Conservation (phyloP, 1,140 invertebrate genomes). For the Drosophila ercepeae region DNA sequence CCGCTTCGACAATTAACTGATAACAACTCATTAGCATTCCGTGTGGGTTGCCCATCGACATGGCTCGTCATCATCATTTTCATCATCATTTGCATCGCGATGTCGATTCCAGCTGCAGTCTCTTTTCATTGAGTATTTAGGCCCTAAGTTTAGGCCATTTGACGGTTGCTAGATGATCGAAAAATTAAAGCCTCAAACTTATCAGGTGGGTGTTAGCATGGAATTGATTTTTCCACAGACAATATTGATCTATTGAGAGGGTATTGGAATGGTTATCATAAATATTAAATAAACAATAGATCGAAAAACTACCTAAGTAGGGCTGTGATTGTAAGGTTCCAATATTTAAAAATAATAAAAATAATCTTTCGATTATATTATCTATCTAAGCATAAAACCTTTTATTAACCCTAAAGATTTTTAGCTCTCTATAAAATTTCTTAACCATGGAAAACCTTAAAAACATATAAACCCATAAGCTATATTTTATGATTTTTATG, state of each 20-base stretch:
- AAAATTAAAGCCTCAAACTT: conserved; percentile 25
- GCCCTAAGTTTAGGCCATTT: conserved; percentile 47
- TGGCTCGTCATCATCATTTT: conserved; percentile 13
- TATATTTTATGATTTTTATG: background rate
- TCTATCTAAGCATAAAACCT: background rate
- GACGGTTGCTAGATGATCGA: conserved; percentile 62
- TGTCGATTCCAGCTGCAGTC: conserved; percentile 8
- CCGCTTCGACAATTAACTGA: conserved; percentile 62
- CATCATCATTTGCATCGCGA: conserved; percentile 4
- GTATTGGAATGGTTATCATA: background rate
- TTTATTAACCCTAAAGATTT: background rate
- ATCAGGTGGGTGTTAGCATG: conserved; percentile 26
- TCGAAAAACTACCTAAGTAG: background rate
- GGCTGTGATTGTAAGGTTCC: background rate
- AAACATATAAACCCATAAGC: background rate
- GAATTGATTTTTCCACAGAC: conserved; percentile 6
- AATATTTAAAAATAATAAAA: no score
- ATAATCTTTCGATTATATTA: no score
- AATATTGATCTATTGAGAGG: background rate
- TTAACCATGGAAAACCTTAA: background rate
- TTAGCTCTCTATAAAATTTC: background rate
- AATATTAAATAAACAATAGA: background rate
- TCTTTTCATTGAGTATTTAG: conserved; percentile 55
- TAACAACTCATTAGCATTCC: conserved; percentile 76
- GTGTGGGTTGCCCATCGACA: conserved; percentile 43